Evolutionary conservation across 2,797 vertebrate genomes (phyloP).

Genomic region (Craterocephalus amniculus): DNA sequence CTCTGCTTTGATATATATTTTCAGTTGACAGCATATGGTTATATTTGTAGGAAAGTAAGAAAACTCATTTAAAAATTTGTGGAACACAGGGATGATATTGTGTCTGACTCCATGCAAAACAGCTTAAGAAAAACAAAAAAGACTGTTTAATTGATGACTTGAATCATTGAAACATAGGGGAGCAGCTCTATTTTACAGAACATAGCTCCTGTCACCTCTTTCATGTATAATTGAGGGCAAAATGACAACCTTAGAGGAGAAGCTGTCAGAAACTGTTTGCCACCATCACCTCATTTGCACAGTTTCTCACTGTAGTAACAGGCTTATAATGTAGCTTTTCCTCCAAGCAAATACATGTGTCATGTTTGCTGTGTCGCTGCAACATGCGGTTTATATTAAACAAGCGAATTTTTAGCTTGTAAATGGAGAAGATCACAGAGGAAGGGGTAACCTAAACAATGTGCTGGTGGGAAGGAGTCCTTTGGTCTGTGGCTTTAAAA

Average conservation of each 20-base stretch:
- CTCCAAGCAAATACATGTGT: slow-evolving; percentile 3
- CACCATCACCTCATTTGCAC: neutral
- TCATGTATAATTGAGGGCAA: neutral
- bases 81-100: neutral
- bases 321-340: neutral
- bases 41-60: neutral
- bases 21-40: neutral
- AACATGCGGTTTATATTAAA: slow-evolving; percentile 34
- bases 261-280: neutral
- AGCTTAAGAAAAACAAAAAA: neutral
- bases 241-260: neutral
- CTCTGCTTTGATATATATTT: neutral
- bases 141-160: neutral
- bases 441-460: neutral
- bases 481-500: neutral
- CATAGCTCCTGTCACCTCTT: neutral
- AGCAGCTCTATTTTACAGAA: neutral
- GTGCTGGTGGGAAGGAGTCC: neutral
- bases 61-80: neutral
- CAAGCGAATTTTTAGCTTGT: slow-evolving; percentile 14
- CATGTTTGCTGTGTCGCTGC: slow-evolving; percentile 17
- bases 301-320: neutral
- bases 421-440: neutral
- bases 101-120: neutral
- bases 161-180: neutral